Evolutionary conservation across 2,113 vertebrate genomes (phyloP).

Genomic region (Mionectes macconnelli): DNA sequence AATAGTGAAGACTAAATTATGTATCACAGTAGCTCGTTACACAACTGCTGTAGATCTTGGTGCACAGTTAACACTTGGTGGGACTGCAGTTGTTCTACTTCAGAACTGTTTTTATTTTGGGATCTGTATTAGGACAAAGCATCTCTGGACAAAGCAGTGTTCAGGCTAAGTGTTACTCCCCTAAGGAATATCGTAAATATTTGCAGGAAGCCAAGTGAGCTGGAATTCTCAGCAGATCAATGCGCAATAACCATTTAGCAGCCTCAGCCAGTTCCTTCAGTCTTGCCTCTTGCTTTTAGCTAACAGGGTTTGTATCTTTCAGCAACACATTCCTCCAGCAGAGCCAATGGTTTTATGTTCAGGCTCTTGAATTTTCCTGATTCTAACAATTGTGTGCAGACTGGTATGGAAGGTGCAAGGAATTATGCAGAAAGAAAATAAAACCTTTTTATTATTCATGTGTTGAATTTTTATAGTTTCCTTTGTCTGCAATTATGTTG

Average conservation of each 20-base stretch:
- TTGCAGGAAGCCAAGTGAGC: background rate
- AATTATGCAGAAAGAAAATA: background rate
- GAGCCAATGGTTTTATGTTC: background rate
- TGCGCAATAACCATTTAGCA: background rate
- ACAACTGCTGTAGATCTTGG: background rate
- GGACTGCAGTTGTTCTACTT: background rate
- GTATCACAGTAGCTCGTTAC: background rate
- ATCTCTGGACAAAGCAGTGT: background rate
- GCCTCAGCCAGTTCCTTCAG: background rate
- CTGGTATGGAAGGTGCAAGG: background rate
- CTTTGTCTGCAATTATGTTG: background rate
- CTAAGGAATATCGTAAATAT: background rate
- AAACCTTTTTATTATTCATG: background rate
- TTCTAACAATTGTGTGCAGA: background rate
- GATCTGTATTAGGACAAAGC: background rate
- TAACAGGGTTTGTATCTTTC: conserved; percentile 31
- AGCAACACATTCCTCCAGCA: conserved; percentile 54
- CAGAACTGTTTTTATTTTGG: background rate
- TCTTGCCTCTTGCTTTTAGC: background rate
- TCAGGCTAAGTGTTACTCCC: background rate
- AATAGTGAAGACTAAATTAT: background rate
- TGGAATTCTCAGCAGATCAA: background rate
- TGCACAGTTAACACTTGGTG: background rate
- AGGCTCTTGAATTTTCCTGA: background rate
- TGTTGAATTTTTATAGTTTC: conserved; percentile 25